Evolutionary conservation across 2,888 invertebrate genomes (phyloP).

Genomic region (Ecdyonurus torrentis): DNA sequence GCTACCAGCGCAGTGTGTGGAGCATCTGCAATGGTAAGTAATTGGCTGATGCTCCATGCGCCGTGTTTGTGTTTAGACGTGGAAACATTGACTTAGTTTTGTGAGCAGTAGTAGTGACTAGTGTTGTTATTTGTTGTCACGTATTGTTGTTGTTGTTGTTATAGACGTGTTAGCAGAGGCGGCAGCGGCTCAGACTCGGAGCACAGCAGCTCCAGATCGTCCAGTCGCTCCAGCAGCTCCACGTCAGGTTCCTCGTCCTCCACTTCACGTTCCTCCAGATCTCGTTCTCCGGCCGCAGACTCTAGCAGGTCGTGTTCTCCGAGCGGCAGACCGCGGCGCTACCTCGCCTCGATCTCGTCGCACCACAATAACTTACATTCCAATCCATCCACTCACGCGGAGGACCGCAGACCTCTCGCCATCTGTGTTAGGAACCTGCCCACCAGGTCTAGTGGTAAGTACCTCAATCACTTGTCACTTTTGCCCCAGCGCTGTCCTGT

Average conservation of each 20-base stretch:
- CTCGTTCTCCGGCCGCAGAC: conserved; percentile 18
- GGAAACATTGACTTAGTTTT: too few relatives aligned
- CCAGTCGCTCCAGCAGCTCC: conserved; percentile 6
- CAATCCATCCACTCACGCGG: conserved; percentile 30
- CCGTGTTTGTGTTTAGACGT: too few relatives aligned
- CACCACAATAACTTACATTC: conserved; percentile 17
- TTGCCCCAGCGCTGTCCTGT: too few relatives aligned
- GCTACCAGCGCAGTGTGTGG: too few relatives aligned
- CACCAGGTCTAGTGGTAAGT: conserved; percentile 47
- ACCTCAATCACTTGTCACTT: not conserved
- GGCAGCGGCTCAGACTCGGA: not conserved
- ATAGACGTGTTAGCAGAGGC: too few relatives aligned
- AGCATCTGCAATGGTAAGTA: too few relatives aligned
- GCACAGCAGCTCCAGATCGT: conserved; percentile 11
- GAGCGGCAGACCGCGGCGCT: conserved; percentile 12
- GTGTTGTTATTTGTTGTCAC: not conserved
- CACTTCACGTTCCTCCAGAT: not conserved
- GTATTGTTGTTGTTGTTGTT: not conserved
- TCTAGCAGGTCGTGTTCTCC: conserved; percentile 19
- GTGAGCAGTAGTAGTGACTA: too few relatives aligned
- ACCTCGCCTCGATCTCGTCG: not conserved
- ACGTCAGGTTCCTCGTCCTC: not conserved
- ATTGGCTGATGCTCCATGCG: too few relatives aligned
- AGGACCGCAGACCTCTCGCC: conserved; percentile 64
- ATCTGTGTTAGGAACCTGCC: conserved; percentile 86